Conservation (phyloP, 1,140 invertebrate species). For the Sminthurinus signatus region DNA sequence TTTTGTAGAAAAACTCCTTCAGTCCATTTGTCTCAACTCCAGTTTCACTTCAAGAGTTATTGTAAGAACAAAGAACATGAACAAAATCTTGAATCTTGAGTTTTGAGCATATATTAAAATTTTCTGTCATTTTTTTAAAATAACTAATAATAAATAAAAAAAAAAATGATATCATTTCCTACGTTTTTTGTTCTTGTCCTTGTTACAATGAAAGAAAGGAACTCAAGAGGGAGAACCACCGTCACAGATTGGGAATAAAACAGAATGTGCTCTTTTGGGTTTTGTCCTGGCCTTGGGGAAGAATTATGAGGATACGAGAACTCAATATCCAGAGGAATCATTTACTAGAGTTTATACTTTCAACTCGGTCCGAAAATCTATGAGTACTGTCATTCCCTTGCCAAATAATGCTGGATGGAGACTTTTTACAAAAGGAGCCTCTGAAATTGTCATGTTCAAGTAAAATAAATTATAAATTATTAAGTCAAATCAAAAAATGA, state of each 20-base stretch:
- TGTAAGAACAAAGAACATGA: slow-evolving; percentile 16
- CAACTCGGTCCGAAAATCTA: slow-evolving; percentile 63
- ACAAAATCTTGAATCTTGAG: not conserved
- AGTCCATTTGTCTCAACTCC: slow-evolving; percentile 56
- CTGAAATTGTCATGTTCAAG: slow-evolving; percentile 62
- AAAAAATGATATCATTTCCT: too few relatives aligned
- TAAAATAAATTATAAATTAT: too few relatives aligned
- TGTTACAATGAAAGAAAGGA: too few relatives aligned
- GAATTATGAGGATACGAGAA: slow-evolving; percentile 54
- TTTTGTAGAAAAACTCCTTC: slow-evolving; percentile 50
- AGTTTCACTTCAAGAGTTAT: slow-evolving; percentile 55
- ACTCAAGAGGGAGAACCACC: slow-evolving; percentile 51
- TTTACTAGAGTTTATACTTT: slow-evolving; percentile 62
- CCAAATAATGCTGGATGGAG: slow-evolving; percentile 50
- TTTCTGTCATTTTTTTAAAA: not conserved
- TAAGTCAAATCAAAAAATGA: too few relatives aligned
- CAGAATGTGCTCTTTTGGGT: slow-evolving; percentile 61
- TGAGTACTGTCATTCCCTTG: slow-evolving; percentile 58
- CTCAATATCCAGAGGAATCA: slow-evolving; percentile 53
- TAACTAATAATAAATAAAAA: not conserved
- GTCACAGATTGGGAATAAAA: slow-evolving; percentile 63
- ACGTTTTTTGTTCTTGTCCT: too few relatives aligned
- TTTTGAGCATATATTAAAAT: not conserved
- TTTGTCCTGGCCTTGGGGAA: slow-evolving; percentile 57
- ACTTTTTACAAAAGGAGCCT: slow-evolving; percentile 62